Base-by-base conservation (phyloP, 53 echinoderm and acorn worm genomes). In the Astropecten irregularis region DNA sequence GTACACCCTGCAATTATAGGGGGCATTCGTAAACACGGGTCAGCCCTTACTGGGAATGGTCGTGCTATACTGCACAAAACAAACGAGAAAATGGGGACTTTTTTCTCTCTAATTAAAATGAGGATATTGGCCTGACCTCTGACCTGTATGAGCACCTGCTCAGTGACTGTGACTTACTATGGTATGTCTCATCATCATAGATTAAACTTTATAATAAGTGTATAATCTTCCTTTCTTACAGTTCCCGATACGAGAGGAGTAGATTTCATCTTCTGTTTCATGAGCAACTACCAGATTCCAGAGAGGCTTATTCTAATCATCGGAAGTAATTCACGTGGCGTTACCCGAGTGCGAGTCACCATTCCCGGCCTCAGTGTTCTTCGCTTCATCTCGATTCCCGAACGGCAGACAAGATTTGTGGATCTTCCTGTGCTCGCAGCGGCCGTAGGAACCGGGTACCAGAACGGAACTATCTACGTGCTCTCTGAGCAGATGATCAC, bases 231-330 rank as follows among this genome's bases (percentile, higher is more conserved):
- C 20, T 25, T 47, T 79, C 21, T 61, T 61, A 40, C 81, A 26
- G 64, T 66, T 14, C 87, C 87, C 8, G 92, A 93, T 50, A 93
- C 92, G 15, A 90, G 91, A 57, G 95, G 95, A 31, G 82, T 85
- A 13, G 92, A 95, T 67, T 95, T 95, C 66, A 88, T 95, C 28
- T 95, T 95, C 66, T 90, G 90, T 25, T 93, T 95, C 54, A 88
- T 86, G 66, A 93, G 93, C 72, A 95, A 95, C 89, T 89, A 90
- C 57, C 90, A 72, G 71, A 71, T 77, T 23, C 93, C 95, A 37
- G 88, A 93, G 58, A 33, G 67, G 4, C 86, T 95, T 0, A 57
- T 83, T 19, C 49, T 95, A 31, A 46, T 91, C 25, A 83, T 95
- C 38, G 93, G 93, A 11, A 93, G 88, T 36, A 74, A 88, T 32